Evolutionary conservation across 2,888 invertebrate genomes (phyloP).

Genomic region (Acleris cristana): DNA sequence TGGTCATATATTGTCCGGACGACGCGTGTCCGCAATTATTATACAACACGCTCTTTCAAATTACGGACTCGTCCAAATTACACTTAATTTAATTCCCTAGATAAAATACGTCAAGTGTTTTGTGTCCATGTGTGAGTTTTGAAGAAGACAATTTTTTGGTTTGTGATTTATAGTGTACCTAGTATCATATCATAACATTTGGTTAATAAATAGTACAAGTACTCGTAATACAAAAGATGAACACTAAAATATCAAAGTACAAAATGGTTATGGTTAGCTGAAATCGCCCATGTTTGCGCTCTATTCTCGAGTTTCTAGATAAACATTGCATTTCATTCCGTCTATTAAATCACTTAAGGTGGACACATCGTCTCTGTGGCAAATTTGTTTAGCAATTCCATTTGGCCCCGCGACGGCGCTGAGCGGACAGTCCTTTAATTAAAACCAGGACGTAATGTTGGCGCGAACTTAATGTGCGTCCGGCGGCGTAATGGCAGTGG

Average conservation of each 20-base stretch:
- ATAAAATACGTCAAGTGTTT: slow-evolving; percentile 2
- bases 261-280: slow-evolving; percentile 3
- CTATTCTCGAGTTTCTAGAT: slow-evolving; percentile 55
- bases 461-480: slow-evolving; percentile 80
- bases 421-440: slow-evolving; percentile 82
- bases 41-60: slow-evolving; percentile 49
- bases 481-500: slow-evolving; percentile 73
- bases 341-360: slow-evolving; percentile 84
- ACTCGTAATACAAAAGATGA: neutral
- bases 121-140: neutral
- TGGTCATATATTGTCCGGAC: slow-evolving; percentile 79
- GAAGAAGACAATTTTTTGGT: neutral
- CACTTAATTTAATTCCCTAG: slow-evolving; percentile 28
- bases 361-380: slow-evolving; percentile 80
- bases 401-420: slow-evolving; percentile 69
- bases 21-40: slow-evolving; percentile 75
- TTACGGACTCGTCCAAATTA: slow-evolving; percentile 31
- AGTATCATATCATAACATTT: too few relatives aligned
- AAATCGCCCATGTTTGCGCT: slow-evolving; percentile 15
- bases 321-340: slow-evolving; percentile 80
- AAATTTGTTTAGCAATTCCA: slow-evolving; percentile 84
- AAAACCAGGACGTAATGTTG: slow-evolving; percentile 79
- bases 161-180: too few relatives aligned
- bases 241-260: neutral
- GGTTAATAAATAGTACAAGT: too few relatives aligned